These are phyloP conservation scores for Leptestheria dahalacensis DNA, from an alignment of 1,140 invertebrate genomes.

Conservation along the genomic window DNA sequence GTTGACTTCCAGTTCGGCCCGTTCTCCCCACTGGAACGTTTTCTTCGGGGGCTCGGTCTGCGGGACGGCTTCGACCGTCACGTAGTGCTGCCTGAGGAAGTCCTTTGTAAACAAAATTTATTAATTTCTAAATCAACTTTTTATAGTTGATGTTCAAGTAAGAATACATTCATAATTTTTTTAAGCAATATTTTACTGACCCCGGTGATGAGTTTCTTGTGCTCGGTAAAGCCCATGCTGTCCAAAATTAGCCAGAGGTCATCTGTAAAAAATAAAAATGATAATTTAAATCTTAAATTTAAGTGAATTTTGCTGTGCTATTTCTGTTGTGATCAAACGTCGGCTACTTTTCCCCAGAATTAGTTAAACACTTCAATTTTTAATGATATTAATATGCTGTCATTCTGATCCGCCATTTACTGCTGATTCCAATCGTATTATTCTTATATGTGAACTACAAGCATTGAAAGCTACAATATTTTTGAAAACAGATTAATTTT, in stretches of 20 bases:
- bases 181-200: too few species aligned
- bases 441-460: too few species aligned
- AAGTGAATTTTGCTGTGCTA: not conserved
- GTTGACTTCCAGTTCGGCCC: too few species aligned
- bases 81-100: not conserved
- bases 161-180: too few species aligned
- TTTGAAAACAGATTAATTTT: too few species aligned
- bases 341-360: not conserved
- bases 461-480: too few species aligned
- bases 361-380: not conserved
- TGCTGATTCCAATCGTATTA: too few species aligned
- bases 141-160: too few species aligned
- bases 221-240: not conserved
- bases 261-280: not conserved
- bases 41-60: not conserved
- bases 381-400: too few species aligned
- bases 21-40: not conserved
- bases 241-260: not conserved
- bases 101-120: too few species aligned
- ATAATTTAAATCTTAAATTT: not conserved
- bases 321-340: not conserved
- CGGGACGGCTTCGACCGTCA: not conserved
- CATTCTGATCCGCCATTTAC: too few species aligned
- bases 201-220: constrained; percentile 1
- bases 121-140: too few species aligned